phyloP scores from a whole-genome alignment of 2,113 vertebrate species.

The Lasiurus cinereus region DNA sequence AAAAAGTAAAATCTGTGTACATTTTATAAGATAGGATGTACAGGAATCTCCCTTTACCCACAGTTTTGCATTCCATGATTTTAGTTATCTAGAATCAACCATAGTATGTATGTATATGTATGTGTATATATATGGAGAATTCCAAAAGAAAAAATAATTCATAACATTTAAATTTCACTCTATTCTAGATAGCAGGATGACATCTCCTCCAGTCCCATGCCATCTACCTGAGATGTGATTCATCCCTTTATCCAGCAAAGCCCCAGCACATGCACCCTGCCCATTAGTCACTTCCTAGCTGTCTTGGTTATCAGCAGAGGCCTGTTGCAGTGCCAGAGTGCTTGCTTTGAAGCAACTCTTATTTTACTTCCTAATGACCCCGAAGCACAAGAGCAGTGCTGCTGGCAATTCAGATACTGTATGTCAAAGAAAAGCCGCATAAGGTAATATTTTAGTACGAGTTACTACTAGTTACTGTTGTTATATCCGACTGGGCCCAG shows the following conservation, averaged over 20 bases:
- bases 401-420: not conserved
- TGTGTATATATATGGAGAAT: not conserved
- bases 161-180: not conserved
- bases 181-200: not conserved
- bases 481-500: not conserved
- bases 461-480: not conserved
- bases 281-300: no score
- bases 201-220: not conserved
- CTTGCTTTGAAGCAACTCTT: not conserved
- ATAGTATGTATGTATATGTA: not conserved
- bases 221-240: not conserved
- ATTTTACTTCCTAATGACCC: not conserved
- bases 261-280: not conserved
- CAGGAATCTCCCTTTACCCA: not conserved
- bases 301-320: not conserved
- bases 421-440: not conserved
- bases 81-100: not conserved
- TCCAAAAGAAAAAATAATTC: not conserved
- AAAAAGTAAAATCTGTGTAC: not conserved
- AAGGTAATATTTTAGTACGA: not conserved
- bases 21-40: not conserved
- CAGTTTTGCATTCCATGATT: not conserved
- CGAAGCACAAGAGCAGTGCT: not conserved
- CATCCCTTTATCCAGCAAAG: not conserved
- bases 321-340: not conserved